Evolutionary conservation across 2,888 invertebrate species (phyloP).

Genomic region (Zootermopsis nevadensis): DNA sequence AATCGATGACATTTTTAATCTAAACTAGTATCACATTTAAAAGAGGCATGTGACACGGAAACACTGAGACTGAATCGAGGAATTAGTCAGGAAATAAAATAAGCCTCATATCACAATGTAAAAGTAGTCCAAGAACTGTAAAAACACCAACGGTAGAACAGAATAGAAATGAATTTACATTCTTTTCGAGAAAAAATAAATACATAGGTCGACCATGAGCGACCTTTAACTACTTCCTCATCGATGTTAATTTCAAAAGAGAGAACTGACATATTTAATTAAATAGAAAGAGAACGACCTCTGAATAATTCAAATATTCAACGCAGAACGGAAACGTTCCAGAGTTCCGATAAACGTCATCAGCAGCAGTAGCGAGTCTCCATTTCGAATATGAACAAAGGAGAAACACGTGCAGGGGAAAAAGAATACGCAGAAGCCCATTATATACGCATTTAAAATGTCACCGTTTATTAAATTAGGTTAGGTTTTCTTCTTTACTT

Average conservation of each 20-base stretch:
- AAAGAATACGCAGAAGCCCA: neutral
- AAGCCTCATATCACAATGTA: too few species aligned
- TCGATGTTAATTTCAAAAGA: neutral
- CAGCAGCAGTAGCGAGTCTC: neutral
- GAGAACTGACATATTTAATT: slow-evolving; percentile 8
- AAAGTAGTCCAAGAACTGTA: too few species aligned
- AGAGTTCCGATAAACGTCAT: neutral
- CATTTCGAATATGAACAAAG: neutral
- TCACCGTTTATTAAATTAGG: neutral
- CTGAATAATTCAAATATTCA: slow-evolving; percentile 10
- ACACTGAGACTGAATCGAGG: too few species aligned
- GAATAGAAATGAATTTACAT: neutral
- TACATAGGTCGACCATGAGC: neutral
- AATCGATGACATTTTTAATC: too few species aligned
- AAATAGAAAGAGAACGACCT: neutral
- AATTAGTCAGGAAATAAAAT: too few species aligned
- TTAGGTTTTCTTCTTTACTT: neutral
- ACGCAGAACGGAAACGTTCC: neutral
- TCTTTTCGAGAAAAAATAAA: neutral
- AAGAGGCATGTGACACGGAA: too few species aligned
- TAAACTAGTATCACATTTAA: too few species aligned
- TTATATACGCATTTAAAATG: neutral
- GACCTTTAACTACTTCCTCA: neutral
- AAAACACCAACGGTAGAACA: neutral
- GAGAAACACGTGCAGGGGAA: neutral